These are phyloP conservation scores for Drosophila orena DNA, from an alignment of 1,140 invertebrate genomes.

Conservation along the genomic window DNA sequence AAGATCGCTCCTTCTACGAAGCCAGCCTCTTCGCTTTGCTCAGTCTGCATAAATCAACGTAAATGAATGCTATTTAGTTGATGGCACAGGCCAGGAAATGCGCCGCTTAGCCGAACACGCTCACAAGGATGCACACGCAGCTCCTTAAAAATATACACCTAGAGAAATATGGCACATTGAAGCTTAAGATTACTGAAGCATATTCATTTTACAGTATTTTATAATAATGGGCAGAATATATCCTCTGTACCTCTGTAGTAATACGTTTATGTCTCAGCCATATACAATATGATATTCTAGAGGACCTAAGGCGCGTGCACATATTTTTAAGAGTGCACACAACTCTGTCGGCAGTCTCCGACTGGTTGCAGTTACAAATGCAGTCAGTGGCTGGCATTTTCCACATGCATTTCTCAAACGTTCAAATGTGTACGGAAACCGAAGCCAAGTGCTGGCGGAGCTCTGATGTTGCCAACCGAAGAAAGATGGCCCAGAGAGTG, in stretches of 20 bases:
- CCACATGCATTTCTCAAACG: constrained; percentile 81
- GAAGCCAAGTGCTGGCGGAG: constrained; percentile 72
- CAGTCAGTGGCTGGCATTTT: constrained; percentile 70
- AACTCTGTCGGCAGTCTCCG: constrained; percentile 18
- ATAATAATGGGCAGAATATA: too few relatives aligned
- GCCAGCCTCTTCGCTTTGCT: constrained; percentile 46
- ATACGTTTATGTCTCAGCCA: neutral
- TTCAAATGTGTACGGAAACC: constrained; percentile 77
- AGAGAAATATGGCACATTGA: neutral
- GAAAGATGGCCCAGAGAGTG: constrained; percentile 62
- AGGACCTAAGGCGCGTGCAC: neutral
- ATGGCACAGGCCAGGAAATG: constrained; percentile 78
- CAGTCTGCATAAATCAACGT: constrained; percentile 77
- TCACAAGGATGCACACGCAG: constrained; percentile 32
- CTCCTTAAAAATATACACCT: neutral
- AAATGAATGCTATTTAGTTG: constrained; percentile 84
- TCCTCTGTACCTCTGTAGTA: too few relatives aligned
- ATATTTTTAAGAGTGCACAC: constrained; percentile 13
- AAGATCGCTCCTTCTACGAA: constrained; percentile 12
- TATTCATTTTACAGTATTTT: too few relatives aligned
- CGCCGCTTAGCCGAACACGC: constrained; percentile 71
- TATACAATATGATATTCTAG: neutral
- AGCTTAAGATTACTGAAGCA: too few relatives aligned
- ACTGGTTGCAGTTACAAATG: constrained; percentile 68
- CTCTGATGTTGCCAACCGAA: constrained; percentile 49